Percentiles rank a stretch among this genome's conserved stretches.
phyloP scores from a whole-genome alignment of 2,113 vertebrate genomes.

The Riparia riparia region DNA sequence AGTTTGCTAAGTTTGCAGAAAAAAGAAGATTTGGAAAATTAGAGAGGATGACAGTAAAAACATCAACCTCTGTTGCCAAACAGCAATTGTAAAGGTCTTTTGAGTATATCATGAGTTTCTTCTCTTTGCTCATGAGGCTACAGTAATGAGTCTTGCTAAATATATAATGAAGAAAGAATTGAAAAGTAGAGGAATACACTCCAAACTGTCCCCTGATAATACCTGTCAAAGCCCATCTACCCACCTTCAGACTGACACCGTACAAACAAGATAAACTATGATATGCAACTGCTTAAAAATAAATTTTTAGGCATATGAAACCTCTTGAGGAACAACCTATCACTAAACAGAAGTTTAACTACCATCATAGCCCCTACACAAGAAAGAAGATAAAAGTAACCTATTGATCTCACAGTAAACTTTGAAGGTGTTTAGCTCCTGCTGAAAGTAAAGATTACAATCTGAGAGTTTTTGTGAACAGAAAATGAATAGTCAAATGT shows the following conservation, averaged over 20 bases:
- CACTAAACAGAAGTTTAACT: not conserved
- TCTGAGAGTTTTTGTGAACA: conserved; percentile 2
- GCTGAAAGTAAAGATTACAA: conserved; percentile 20
- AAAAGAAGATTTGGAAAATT: not conserved
- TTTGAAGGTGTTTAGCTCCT: conserved; percentile 39
- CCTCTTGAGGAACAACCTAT: not conserved
- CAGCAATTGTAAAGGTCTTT: not conserved
- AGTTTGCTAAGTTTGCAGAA: not conserved
- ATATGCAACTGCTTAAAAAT: not conserved
- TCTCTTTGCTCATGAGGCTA: not conserved
- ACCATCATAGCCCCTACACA: not conserved
- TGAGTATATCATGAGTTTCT: not conserved
- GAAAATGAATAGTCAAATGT: not conserved
- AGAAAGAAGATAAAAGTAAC: conserved; percentile 31
- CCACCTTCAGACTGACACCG: not conserved
- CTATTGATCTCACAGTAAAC: conserved; percentile 36
- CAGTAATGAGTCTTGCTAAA: not conserved
- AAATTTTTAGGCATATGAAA: not conserved
- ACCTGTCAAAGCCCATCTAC: not conserved
- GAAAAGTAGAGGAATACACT: not conserved
- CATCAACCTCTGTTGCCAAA: not conserved
- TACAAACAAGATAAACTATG: not conserved
- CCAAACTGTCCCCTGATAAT: not conserved
- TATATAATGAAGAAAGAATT: not conserved
- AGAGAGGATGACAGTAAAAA: not conserved